Conservation (phyloP, 2,797 vertebrate species). For the Anguilla anguilla region DNA sequence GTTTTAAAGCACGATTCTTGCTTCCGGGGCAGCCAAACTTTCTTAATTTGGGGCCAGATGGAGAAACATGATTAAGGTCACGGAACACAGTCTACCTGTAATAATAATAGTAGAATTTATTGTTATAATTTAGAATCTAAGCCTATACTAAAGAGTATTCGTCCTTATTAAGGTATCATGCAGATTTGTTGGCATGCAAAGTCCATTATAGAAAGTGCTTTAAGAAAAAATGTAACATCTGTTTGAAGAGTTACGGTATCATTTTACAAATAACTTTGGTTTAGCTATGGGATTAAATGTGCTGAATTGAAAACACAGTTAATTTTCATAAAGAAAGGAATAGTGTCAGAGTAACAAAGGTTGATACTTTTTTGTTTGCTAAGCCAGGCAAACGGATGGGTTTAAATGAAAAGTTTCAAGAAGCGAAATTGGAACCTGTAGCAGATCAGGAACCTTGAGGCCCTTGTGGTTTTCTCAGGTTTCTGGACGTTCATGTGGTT, state of each 20-base stretch:
- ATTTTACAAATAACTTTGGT: background rate
- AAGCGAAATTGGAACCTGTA: background rate
- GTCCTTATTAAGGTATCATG: background rate
- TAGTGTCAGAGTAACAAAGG: background rate
- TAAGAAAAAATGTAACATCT: background rate
- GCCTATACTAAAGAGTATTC: background rate
- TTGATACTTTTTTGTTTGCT: background rate
- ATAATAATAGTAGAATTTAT: no score
- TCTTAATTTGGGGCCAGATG: no score
- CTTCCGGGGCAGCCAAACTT: background rate
- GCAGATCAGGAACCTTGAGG: background rate
- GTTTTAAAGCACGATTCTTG: background rate
- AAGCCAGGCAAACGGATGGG: no score
- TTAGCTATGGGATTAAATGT: background rate
- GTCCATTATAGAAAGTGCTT: background rate
- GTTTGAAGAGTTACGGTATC: background rate
- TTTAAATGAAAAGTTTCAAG: background rate
- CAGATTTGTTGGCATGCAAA: background rate
- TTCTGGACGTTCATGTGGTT: constrained; percentile 89
- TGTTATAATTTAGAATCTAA: no score
- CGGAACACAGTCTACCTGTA: no score
- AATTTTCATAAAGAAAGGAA: background rate
- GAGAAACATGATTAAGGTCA: no score
- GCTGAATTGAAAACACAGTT: no score
- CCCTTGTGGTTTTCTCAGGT: constrained; percentile 56